phyloP scores from a whole-genome alignment of 2,113 vertebrate genomes.

The Alosa alosa region DNA sequence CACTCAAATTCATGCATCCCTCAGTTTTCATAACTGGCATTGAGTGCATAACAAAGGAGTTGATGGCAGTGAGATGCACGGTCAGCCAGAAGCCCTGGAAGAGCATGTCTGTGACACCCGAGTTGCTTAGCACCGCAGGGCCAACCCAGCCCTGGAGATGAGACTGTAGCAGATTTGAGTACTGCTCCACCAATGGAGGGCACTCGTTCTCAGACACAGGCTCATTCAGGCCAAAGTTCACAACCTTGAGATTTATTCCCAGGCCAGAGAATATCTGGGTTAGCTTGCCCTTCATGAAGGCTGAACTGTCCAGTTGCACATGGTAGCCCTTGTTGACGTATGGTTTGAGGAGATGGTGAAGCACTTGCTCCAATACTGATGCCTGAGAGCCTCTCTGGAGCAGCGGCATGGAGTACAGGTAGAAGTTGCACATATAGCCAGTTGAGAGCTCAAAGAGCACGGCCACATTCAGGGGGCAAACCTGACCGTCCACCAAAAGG shows the following conservation, averaged over 20 bases:
- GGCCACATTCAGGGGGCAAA: slow-evolving; percentile 53
- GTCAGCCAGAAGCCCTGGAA: slow-evolving; percentile 52
- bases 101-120: slow-evolving; percentile 45
- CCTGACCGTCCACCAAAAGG: slow-evolving; percentile 46
- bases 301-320: slow-evolving; percentile 58
- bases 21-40: slow-evolving; percentile 44
- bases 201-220: background rate
- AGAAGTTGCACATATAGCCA: slow-evolving; percentile 66
- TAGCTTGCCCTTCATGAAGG: slow-evolving; percentile 51
- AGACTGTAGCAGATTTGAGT: background rate
- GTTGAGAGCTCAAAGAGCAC: slow-evolving; percentile 60
- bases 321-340: slow-evolving; percentile 48
- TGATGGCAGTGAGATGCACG: slow-evolving; percentile 57
- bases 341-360: slow-evolving; percentile 56
- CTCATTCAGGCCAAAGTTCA: background rate
- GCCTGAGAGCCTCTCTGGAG: slow-evolving; percentile 52
- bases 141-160: background rate
- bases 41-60: slow-evolving; percentile 55
- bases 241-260: background rate
- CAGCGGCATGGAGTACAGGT: slow-evolving; percentile 55
- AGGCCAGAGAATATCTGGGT: slow-evolving; percentile 42
- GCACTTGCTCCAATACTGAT: slow-evolving; percentile 57
- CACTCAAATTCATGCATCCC: slow-evolving; percentile 28
- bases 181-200: background rate
- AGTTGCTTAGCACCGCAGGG: background rate